These are phyloP conservation scores for Ginglymostoma cirratum DNA, from an alignment of 2,113 vertebrate species.

Conservation along the genomic window DNA sequence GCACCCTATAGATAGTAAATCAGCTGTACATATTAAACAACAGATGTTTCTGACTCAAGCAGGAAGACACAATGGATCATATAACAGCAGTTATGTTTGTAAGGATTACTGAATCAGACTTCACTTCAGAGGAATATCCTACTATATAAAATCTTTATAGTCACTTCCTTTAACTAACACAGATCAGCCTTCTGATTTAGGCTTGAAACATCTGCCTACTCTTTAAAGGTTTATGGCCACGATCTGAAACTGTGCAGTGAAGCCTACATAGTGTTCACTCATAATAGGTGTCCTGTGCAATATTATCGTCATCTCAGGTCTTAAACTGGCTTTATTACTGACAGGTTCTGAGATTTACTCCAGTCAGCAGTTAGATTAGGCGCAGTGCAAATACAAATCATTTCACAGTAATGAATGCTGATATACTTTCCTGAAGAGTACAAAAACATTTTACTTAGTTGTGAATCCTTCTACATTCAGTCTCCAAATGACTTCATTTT, in stretches of 20 bases:
- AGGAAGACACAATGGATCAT: slow-evolving; percentile 45
- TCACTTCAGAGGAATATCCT: slow-evolving; percentile 49
- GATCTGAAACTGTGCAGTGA: slow-evolving; percentile 33
- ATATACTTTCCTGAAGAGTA: not conserved
- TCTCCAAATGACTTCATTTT: not conserved
- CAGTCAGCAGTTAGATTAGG: slow-evolving; percentile 26
- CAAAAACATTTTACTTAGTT: slow-evolving; percentile 16
- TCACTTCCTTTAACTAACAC: slow-evolving; percentile 44
- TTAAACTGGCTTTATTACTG: slow-evolving; percentile 30
- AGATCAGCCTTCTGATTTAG: slow-evolving; percentile 40
- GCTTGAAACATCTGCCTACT: slow-evolving; percentile 13
- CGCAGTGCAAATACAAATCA: slow-evolving; percentile 31
- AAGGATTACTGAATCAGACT: slow-evolving; percentile 45
- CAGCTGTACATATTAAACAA: slow-evolving; percentile 44
- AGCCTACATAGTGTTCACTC: slow-evolving; percentile 7
- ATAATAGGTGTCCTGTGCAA: slow-evolving; percentile 28
- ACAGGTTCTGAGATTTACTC: slow-evolving; percentile 29
- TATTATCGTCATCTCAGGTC: slow-evolving; percentile 26
- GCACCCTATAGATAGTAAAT: slow-evolving; percentile 49
- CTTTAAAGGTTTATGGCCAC: slow-evolving; percentile 24
- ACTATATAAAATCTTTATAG: slow-evolving; percentile 50
- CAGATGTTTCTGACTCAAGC: slow-evolving; percentile 55
- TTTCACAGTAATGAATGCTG: slow-evolving; percentile 33
- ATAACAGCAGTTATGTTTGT: slow-evolving; percentile 45
- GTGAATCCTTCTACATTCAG: not conserved